phyloP scores from a whole-genome alignment of 2,113 vertebrate genomes.

The Felis chaus region DNA sequence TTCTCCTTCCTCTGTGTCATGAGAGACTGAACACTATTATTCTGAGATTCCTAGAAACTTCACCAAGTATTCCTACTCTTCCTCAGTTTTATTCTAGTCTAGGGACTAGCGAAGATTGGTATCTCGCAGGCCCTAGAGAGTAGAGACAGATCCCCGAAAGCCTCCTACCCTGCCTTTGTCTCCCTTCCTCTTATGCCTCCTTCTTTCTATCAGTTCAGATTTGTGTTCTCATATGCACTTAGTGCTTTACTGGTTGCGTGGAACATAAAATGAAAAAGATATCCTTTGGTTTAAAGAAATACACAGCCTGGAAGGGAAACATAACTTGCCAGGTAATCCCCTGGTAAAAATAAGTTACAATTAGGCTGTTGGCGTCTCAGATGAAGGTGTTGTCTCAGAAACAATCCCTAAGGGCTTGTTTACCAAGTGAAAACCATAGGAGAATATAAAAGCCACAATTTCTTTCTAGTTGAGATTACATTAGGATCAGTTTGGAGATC shows the following conservation, averaged over 20 bases:
- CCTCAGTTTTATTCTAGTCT: background rate
- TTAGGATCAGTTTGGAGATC: background rate
- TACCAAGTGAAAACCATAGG: background rate
- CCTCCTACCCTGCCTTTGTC: background rate
- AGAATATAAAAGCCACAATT: background rate
- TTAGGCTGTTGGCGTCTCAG: conserved; percentile 14
- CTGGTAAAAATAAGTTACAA: conserved; percentile 46
- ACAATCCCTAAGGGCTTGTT: background rate
- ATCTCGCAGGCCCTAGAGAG: background rate
- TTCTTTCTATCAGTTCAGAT: background rate
- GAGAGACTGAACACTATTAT: background rate
- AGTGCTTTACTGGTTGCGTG: background rate
- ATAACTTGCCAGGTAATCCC: conserved; percentile 46
- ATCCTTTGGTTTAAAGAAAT: conserved; percentile 2
- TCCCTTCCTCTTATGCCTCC: background rate
- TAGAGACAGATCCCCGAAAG: background rate
- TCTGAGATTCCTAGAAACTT: background rate
- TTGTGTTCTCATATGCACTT: background rate
- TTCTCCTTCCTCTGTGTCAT: background rate
- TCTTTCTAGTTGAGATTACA: background rate
- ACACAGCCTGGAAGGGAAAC: background rate
- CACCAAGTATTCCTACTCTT: background rate
- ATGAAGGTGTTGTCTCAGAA: conserved; percentile 54
- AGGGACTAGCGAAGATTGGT: background rate
- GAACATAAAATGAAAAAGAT: background rate